Conservation (phyloP, 2,113 vertebrate genomes). For the Macaca fascicularis region T2T-MFA8v1.1 NC_088389.1:19409001-19409500, state of each 20-base stretch:
- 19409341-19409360: slow-evolving; percentile 62
- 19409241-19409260: slow-evolving; percentile 99
- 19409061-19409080: slow-evolving; percentile 84
- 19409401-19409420: slow-evolving; percentile 36
- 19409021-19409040: slow-evolving; percentile 82
- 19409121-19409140: slow-evolving; percentile 88
- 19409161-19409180: slow-evolving; percentile 92
- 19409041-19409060: slow-evolving; percentile 63
- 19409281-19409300: slow-evolving; percentile 84
- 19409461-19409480: not conserved
- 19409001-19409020: slow-evolving; percentile 83
- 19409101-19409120: slow-evolving; percentile 97
- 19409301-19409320: slow-evolving; percentile 80
- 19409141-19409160: slow-evolving; percentile 94
- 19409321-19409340: slow-evolving; percentile 69
- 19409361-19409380: slow-evolving; percentile 34
- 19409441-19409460: slow-evolving; percentile 37
- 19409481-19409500: slow-evolving; percentile 53
- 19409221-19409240: slow-evolving; percentile 95
- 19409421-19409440: no score
- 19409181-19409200: slow-evolving; percentile 97
- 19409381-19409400: slow-evolving; percentile 11
- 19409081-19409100: slow-evolving; percentile 91
- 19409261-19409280: slow-evolving; percentile 88
- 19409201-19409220: slow-evolving; percentile 90